These are phyloP conservation scores for Xiphophorus maculatus DNA, from an alignment of 2,113 vertebrate species.

Conservation along the genomic window DNA sequence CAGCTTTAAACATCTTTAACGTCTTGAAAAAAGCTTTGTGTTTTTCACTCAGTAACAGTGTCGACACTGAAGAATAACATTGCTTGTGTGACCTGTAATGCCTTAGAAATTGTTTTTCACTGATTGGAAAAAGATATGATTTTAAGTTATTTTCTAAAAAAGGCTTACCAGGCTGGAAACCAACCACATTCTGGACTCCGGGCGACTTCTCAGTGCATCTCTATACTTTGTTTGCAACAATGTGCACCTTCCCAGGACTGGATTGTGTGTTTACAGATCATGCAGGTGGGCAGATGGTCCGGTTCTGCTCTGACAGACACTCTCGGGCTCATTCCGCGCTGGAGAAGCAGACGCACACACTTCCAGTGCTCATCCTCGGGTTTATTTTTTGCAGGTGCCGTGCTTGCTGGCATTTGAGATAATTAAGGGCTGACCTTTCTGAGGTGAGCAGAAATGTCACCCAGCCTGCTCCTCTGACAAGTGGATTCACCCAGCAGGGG, in stretches of 20 bases:
- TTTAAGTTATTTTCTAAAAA: too few relatives aligned
- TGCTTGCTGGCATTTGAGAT: constrained; percentile 78
- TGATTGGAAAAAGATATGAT: too few relatives aligned
- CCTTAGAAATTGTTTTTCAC: neutral
- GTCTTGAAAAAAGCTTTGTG: too few relatives aligned
- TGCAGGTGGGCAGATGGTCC: constrained; percentile 67
- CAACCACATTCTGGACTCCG: neutral
- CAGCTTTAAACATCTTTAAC: too few relatives aligned
- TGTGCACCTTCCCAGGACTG: constrained; percentile 11
- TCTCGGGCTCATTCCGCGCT: constrained; percentile 34
- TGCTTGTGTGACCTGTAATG: neutral
- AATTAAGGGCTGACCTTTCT: constrained; percentile 80
- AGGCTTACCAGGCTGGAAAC: neutral
- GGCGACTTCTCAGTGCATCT: neutral
- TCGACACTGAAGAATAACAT: too few relatives aligned
- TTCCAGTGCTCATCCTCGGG: constrained; percentile 35
- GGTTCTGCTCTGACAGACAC: constrained; percentile 66
- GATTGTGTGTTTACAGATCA: constrained; percentile 21
- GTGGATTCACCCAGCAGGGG: constrained; percentile 66
- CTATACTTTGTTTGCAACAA: too few relatives aligned
- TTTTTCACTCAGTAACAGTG: too few relatives aligned
- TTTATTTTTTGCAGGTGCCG: constrained; percentile 72
- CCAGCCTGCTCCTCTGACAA: constrained; percentile 63
- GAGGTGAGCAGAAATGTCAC: constrained; percentile 79
- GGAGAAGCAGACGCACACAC: constrained; percentile 44